Evolutionary conservation across 1,140 invertebrate genomes (phyloP).

Genomic region (Oedothorax gibbosus): DNA sequence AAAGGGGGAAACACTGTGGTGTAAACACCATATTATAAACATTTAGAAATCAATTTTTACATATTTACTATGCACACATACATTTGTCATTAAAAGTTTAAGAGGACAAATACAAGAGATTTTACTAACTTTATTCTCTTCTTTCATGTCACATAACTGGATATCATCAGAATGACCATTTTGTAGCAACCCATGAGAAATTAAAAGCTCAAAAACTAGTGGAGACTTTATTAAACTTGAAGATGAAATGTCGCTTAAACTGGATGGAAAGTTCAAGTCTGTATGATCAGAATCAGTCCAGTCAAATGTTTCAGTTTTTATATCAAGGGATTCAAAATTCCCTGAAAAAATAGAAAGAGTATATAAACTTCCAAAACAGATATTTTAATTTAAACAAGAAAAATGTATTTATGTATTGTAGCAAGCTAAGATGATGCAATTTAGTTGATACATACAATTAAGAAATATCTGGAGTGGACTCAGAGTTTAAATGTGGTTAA

Average conservation of each 20-base stretch:
- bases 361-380: not conserved
- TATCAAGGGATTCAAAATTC: conserved; percentile 22
- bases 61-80: too few relatives aligned
- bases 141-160: conserved; percentile 16
- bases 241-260: conserved; percentile 52
- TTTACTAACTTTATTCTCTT: conserved; percentile 46
- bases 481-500: too few relatives aligned
- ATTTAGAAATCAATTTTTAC: too few relatives aligned
- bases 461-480: too few relatives aligned
- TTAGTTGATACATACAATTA: too few relatives aligned
- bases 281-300: conserved; percentile 24
- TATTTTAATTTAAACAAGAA: too few relatives aligned
- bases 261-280: conserved; percentile 10
- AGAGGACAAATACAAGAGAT: not conserved
- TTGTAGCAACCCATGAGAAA: conserved; percentile 47
- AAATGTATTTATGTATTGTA: too few relatives aligned
- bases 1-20: too few relatives aligned
- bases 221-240: conserved; percentile 56
- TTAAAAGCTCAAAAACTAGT: conserved; percentile 43
- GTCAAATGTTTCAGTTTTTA: conserved; percentile 30
- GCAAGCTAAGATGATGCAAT: too few relatives aligned
- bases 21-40: too few relatives aligned
- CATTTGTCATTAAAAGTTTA: too few relatives aligned
- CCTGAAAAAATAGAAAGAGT: conserved; percentile 11
- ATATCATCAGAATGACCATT: conserved; percentile 39